Base-by-base conservation (phyloP, 35 echinoderm and acorn worm genomes). In the Acanthaster planci region DNA sequence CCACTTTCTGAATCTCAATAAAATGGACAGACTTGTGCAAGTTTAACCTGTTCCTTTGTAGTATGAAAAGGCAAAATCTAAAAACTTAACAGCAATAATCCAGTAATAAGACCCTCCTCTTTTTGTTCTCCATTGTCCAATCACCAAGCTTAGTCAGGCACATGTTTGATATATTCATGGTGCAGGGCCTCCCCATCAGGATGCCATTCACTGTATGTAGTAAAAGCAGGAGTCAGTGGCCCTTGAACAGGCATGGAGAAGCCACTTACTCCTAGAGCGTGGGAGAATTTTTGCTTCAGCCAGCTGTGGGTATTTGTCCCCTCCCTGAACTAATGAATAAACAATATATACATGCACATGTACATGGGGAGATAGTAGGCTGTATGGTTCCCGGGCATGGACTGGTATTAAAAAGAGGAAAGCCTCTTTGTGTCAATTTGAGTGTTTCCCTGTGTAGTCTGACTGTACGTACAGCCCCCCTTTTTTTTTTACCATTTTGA, bases 41-140 rank as follows among this genome's bases (percentile, higher is more conserved):
- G 64, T 72, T 29, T 26, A 72, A 72, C 42, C 12, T 12, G 12
- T 6, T 47, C 42, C 42, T 12, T 47, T 12, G 4, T 12, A 47
- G 12, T 47, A 6, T 47, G 42, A 4, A n/a, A n/a, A n/a, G n/a
- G 4, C 42, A 47, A 47, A 47, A 47, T 47, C 4, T 47, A 47
- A 47, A 72, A 72, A 72, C 64, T 72, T 19, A 72, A 72, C 64
- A 72, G 64, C 64, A 72, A 72, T 72, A 72, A 72, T 26, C 64
- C 64, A 72, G 64, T 29, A 10, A 26, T 31, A 10, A 72, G 29
- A 47, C 42, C 42, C 42, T 4, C 42, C 42, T 72, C 64, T 29
- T 72, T 72, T 72, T 26, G 22, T 21, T 34, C 23, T 26, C 0
- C 30, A 19, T 34, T 9, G 30, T 27, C 34, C 64, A 72, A 72